Percentiles rank a stretch among this genome's conserved stretches.
Evolutionary conservation across 2,888 invertebrate genomes (phyloP).

Genomic region (Cheilosia grossa): DNA sequence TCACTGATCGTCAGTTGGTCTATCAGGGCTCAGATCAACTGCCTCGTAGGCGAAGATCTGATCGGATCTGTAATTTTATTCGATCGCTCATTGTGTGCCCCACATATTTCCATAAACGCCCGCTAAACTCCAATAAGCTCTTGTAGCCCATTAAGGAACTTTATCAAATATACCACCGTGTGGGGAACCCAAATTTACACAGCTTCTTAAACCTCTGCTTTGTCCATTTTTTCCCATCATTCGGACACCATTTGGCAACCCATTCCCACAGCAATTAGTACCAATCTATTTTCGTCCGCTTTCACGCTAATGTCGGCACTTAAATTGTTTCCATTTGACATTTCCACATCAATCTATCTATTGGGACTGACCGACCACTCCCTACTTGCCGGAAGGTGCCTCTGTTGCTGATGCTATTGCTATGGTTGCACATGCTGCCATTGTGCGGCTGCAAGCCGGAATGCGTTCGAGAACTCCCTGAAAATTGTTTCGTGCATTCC

Average conservation of each 20-base stretch:
- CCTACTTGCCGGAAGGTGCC: constrained; percentile 55
- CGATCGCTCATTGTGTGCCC: too few species aligned
- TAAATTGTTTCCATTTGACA: constrained; percentile 66
- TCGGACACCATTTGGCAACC: constrained; percentile 25
- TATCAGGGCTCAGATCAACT: too few species aligned
- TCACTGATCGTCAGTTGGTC: too few species aligned
- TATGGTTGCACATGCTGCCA: background rate
- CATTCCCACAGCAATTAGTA: constrained; percentile 41
- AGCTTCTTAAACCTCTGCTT: background rate
- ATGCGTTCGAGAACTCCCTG: constrained; percentile 25
- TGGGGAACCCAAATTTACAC: too few species aligned
- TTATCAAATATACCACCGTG: too few species aligned
- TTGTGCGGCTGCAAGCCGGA: background rate
- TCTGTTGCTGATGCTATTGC: background rate
- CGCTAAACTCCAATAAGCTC: too few species aligned
- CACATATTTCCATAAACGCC: too few species aligned
- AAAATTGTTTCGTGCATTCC: constrained; percentile 33
- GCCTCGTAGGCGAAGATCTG: too few species aligned
- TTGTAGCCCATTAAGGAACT: too few species aligned
- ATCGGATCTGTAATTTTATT: too few species aligned
- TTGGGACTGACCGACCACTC: constrained; percentile 37
- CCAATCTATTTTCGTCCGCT: constrained; percentile 49
- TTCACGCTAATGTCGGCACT: constrained; percentile 57
- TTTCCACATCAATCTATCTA: constrained; percentile 63
- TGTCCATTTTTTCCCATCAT: background rate